Evolutionary conservation across 2,888 invertebrate species (phyloP).

Genomic region (Brachynemurus nebulosus): DNA sequence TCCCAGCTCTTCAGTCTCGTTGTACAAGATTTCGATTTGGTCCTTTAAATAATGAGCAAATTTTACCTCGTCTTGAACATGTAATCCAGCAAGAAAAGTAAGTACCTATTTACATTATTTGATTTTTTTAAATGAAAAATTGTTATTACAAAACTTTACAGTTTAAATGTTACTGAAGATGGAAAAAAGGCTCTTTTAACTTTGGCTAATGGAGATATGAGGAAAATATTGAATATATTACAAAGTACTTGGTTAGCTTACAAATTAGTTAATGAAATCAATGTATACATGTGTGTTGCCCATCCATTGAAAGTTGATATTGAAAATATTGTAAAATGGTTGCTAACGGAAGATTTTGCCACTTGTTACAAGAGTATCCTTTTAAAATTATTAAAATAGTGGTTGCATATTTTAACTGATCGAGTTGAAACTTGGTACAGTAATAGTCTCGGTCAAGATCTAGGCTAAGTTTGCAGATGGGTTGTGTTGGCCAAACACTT

Average conservation of each 20-base stretch:
- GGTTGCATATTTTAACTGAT: too few relatives aligned
- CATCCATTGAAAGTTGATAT: constrained; percentile 88
- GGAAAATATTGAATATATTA: constrained; percentile 89
- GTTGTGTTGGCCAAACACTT: too few relatives aligned
- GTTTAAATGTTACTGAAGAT: constrained; percentile 72
- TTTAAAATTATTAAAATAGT: too few relatives aligned
- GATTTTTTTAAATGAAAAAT: constrained; percentile 8
- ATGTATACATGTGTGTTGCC: constrained; percentile 92
- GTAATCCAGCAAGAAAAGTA: constrained; percentile 76
- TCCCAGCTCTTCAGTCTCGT: constrained; percentile 94
- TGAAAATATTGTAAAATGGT: constrained; percentile 72
- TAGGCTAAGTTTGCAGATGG: too few relatives aligned
- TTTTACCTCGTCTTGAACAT: constrained; percentile 74
- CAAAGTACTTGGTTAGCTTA: constrained; percentile 94
- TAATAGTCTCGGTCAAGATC: too few relatives aligned
- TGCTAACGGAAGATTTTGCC: constrained; percentile 64
- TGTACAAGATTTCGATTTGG: constrained; percentile 96
- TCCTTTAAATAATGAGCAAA: constrained; percentile 72
- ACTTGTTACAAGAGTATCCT: constrained; percentile 68
- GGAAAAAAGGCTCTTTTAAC: constrained; percentile 81
- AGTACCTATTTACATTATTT: constrained; percentile 20
- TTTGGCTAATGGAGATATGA: constrained; percentile 93
- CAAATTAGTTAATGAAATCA: constrained; percentile 74
- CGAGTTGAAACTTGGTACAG: too few relatives aligned
- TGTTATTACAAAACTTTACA: constrained; percentile 27